phyloP scores from a whole-genome alignment of 2,797 vertebrate species.

The Kryptopterus vitreolus region DNA sequence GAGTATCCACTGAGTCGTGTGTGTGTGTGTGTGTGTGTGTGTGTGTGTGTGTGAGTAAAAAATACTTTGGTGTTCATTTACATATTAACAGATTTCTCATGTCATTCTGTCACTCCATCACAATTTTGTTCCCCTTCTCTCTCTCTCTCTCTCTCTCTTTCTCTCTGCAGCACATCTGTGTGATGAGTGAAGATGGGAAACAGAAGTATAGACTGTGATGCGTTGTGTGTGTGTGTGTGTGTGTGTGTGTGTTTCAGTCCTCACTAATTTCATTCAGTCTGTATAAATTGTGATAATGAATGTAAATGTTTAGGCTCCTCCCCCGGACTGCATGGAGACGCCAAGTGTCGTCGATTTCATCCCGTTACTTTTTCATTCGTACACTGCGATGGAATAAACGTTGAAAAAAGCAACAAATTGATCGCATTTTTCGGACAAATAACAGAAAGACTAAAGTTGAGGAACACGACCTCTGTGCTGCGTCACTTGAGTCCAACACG shows the following conservation, averaged over 20 bases:
- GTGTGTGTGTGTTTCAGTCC: neutral
- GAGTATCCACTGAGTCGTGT: slow-evolving; percentile 61
- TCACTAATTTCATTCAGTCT: neutral
- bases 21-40: neutral
- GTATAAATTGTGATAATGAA: too few relatives aligned
- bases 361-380: too few relatives aligned
- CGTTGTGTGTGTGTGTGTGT: neutral
- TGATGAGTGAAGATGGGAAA: slow-evolving; percentile 89
- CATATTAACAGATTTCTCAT: too few relatives aligned
- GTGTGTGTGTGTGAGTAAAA: neutral
- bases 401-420: too few relatives aligned
- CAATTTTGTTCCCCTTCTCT: neutral
- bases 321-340: neutral
- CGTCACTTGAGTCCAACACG: neutral
- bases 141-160: slow-evolving; percentile 31
- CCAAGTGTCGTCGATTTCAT: too few relatives aligned
- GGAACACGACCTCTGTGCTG: neutral
- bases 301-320: neutral
- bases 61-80: too few relatives aligned
- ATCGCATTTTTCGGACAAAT: too few relatives aligned
- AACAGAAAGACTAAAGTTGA: neutral
- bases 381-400: too few relatives aligned
- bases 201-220: slow-evolving; percentile 86
- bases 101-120: neutral
- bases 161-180: slow-evolving; percentile 85